Evolutionary conservation across 2,113 vertebrate genomes (phyloP).

Genomic region (Limanda limanda): DNA sequence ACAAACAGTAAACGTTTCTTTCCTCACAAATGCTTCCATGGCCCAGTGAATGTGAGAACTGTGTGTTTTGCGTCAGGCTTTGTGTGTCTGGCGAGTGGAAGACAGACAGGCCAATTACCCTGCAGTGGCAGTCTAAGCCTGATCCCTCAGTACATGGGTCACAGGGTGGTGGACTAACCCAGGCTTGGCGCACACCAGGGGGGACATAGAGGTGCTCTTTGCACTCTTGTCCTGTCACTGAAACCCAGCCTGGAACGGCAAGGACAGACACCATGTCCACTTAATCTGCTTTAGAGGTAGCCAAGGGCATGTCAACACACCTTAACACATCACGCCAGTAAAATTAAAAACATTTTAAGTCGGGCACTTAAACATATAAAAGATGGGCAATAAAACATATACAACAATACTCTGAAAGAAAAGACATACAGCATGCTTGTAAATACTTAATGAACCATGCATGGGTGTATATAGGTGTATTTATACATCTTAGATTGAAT

Average conservation of each 20-base stretch:
- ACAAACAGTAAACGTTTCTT: neutral
- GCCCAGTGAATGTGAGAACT: slow-evolving; percentile 8
- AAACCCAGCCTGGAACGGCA: slow-evolving; percentile 54
- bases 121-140: slow-evolving; percentile 53
- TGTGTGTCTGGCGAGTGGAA: slow-evolving; percentile 29
- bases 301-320: slow-evolving; percentile 34
- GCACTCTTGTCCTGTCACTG: slow-evolving; percentile 50
- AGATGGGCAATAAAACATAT: neutral
- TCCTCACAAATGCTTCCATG: neutral
- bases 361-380: no score
- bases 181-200: slow-evolving; percentile 29
- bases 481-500: neutral
- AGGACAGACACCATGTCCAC: slow-evolving; percentile 54
- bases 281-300: slow-evolving; percentile 61
- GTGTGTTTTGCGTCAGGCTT: slow-evolving; percentile 17
- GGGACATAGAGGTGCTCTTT: slow-evolving; percentile 56
- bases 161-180: slow-evolving; percentile 39
- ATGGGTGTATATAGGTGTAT: no score
- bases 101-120: slow-evolving; percentile 75
- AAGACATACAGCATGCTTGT: no score
- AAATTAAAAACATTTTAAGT: no score
- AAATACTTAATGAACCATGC: no score
- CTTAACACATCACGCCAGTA: slow-evolving; percentile 17
- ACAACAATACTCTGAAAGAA: no score
- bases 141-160: slow-evolving; percentile 53